These are phyloP conservation scores for Caenorhabditis remanei DNA, from an alignment of 1,140 invertebrate genomes.

Conservation along the genomic window DNA sequence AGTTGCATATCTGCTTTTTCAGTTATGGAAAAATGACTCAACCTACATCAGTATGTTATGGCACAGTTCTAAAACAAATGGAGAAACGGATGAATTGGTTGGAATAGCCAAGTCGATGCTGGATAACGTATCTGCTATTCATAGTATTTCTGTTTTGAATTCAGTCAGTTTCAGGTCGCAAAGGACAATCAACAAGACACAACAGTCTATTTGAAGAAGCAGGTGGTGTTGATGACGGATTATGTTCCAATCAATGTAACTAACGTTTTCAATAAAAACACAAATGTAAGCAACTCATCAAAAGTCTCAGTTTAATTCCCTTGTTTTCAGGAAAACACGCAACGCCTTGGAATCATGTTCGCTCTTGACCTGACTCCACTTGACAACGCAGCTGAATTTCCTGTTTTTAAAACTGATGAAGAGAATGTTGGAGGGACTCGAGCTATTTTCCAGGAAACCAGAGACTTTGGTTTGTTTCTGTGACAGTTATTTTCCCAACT, in stretches of 20 bases:
- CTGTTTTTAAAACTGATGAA: constrained; percentile 41
- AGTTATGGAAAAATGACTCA: background rate
- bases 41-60: constrained; percentile 3
- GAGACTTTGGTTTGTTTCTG: constrained; percentile 7
- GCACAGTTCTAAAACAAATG: background rate
- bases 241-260: constrained; percentile 56
- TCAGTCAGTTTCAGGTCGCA: constrained; percentile 14
- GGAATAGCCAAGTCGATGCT: constrained; percentile 39
- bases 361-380: background rate
- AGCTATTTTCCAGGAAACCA: constrained; percentile 30
- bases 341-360: constrained; percentile 23
- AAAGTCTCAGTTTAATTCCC: background rate
- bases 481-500: background rate
- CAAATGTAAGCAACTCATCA: constrained; percentile 3
- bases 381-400: background rate
- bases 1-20: too few species aligned
- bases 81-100: constrained; percentile 16
- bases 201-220: constrained; percentile 54
- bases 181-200: constrained; percentile 52
- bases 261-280: constrained; percentile 18
- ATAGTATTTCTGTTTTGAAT: background rate
- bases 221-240: constrained; percentile 55
- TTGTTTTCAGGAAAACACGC: constrained; percentile 49
- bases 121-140: constrained; percentile 10
- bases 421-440: background rate